Evolutionary conservation across 2,888 invertebrate genomes (phyloP).

Genomic region (Eupithecia abbreviata): DNA sequence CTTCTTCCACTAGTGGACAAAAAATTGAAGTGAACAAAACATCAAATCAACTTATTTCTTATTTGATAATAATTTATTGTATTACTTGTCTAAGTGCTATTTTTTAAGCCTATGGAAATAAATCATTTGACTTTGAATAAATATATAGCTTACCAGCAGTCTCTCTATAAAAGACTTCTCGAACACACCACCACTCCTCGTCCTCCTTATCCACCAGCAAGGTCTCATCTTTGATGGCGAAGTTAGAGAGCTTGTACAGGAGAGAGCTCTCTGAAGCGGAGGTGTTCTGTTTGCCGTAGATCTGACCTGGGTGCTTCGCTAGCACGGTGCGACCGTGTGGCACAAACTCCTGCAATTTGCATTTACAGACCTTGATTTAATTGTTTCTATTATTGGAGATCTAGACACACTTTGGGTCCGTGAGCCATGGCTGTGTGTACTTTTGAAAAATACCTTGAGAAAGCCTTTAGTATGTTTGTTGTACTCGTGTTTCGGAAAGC

Average conservation of each 20-base stretch:
- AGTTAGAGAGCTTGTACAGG: conserved; percentile 89
- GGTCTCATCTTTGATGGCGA: conserved; percentile 88
- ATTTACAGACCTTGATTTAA: neutral
- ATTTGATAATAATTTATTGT: no score
- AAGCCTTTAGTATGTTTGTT: no score
- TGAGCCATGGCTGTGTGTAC: neutral
- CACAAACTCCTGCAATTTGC: conserved; percentile 88
- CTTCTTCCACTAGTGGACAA: no score
- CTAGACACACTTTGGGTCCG: neutral
- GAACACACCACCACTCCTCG: conserved; percentile 81
- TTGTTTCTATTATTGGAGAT: neutral
- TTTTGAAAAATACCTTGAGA: no score
- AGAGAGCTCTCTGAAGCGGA: conserved; percentile 86
- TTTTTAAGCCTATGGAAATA: no score
- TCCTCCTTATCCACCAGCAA: conserved; percentile 84
- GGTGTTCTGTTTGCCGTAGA: conserved; percentile 80
- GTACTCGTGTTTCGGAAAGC: neutral
- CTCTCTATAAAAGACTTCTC: conserved; percentile 71
- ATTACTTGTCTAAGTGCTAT: no score
- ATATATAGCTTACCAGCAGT: conserved; percentile 56
- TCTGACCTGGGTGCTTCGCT: conserved; percentile 89
- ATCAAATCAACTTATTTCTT: no score
- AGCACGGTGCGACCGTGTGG: conserved; percentile 93
- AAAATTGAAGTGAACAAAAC: no score
- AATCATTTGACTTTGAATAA: no score